Percentiles rank a stretch among this genome's conserved stretches.
These are phyloP conservation scores for Holacanthella duospinosa DNA, from an alignment of 2,888 invertebrate genomes.

Conservation along the genomic window DNA sequence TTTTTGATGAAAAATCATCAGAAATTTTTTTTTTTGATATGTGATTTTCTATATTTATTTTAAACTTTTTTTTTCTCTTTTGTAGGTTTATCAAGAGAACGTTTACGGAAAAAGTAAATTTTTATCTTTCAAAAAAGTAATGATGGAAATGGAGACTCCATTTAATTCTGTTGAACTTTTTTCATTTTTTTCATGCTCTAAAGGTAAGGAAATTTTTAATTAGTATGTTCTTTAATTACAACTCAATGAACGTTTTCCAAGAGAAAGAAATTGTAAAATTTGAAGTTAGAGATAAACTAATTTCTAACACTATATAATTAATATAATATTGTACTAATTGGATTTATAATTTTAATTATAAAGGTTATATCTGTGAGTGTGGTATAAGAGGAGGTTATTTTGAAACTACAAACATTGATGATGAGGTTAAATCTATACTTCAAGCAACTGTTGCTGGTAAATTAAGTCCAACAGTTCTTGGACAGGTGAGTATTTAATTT, in stretches of 20 bases:
- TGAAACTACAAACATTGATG: constrained; percentile 79
- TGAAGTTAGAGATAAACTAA: too few relatives aligned
- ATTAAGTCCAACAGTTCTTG: constrained; percentile 84
- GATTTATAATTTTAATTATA: too few relatives aligned
- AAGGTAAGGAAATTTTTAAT: constrained; percentile 50
- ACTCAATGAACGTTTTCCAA: too few relatives aligned
- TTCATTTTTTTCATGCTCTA: constrained; percentile 92
- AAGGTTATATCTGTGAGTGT: constrained; percentile 86
- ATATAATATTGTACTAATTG: too few relatives aligned
- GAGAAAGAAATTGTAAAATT: too few relatives aligned
- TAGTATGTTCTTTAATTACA: neutral
- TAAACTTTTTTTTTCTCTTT: constrained; percentile 16
- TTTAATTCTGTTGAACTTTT: constrained; percentile 75
- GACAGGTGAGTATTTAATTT: constrained; percentile 63
- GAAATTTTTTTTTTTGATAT: too few relatives aligned
- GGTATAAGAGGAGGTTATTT: constrained; percentile 91
- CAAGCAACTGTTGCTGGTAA: constrained; percentile 86
- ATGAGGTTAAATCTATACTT: constrained; percentile 68
- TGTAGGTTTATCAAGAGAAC: constrained; percentile 89
- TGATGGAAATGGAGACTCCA: constrained; percentile 81
- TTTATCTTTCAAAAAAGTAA: constrained; percentile 88
- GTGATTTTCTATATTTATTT: neutral
- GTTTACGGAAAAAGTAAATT: constrained; percentile 84
- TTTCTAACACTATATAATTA: too few relatives aligned
- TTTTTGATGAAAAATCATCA: too few relatives aligned